phyloP scores from a whole-genome alignment of 2,888 invertebrate species.

The Thumatha senex region DNA sequence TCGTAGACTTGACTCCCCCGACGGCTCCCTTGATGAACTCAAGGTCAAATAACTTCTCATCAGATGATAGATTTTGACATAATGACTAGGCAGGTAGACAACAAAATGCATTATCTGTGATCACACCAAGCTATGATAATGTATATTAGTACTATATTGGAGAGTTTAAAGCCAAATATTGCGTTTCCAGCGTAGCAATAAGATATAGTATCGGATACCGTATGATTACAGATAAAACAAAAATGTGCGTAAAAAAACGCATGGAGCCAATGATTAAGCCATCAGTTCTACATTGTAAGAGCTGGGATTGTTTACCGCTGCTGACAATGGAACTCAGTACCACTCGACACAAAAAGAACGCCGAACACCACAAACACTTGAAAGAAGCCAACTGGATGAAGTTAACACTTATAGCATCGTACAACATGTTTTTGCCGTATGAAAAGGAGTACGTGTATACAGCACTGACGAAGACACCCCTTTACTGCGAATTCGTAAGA shows the following conservation, averaged over 20 bases:
- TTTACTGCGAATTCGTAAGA: slow-evolving; percentile 51
- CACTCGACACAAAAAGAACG: slow-evolving; percentile 45
- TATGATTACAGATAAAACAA: slow-evolving; percentile 50
- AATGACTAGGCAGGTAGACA: too few relatives aligned
- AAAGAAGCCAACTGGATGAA: slow-evolving; percentile 59
- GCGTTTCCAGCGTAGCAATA: too few relatives aligned
- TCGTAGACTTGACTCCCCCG: too few relatives aligned
- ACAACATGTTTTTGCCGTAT: slow-evolving; percentile 56
- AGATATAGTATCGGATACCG: too few relatives aligned
- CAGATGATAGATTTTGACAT: too few relatives aligned
- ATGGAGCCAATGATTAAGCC: slow-evolving; percentile 58
- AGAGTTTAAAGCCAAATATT: too few relatives aligned
- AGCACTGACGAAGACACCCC: slow-evolving; percentile 57
- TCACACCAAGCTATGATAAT: too few relatives aligned
- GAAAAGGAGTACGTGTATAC: slow-evolving; percentile 48
- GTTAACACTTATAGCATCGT: slow-evolving; percentile 61
- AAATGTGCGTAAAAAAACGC: slow-evolving; percentile 54
- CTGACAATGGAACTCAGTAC: slow-evolving; percentile 54
- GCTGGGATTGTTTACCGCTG: slow-evolving; percentile 71
- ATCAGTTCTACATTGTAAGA: slow-evolving; percentile 47
- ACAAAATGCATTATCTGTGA: too few relatives aligned
- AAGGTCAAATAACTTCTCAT: too few relatives aligned
- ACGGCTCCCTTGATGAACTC: too few relatives aligned
- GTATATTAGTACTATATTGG: too few relatives aligned
- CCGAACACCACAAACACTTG: slow-evolving; percentile 51